Evolutionary conservation across 2,888 invertebrate species (phyloP), one percentile per base, ranked within the genome.

Genomic region (Euplagia quadripunctaria): DNA sequence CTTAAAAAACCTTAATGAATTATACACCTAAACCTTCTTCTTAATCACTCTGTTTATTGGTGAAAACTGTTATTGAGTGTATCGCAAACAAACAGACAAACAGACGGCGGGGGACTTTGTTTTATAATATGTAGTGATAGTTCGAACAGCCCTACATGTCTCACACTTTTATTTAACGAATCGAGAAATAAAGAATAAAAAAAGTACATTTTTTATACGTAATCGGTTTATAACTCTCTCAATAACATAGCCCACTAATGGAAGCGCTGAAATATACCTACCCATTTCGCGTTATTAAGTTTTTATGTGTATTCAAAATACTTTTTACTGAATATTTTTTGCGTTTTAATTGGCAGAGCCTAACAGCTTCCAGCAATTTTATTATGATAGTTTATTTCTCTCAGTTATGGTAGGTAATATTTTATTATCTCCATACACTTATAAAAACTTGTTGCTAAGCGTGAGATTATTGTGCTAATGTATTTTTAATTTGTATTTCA

Each of bases 311-410:
- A 41, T 68, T 51, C 42, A 68, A 41, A 52, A 52, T 68, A 52
- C 17, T 17, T 51, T 68, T 68, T 12, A 52, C 14, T 20, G 8
- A 42, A 43, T 61, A 46, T 46, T 69, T 43, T 69, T 58, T 58
- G 52, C 61, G 20, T 61, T 69, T 69, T 58, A 69, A 61, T 69
- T 69, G 46, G 46, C 68, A 16, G 16, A 42, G 31, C 51, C 51
- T 66, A 17, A 51, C 41, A 68, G n/a, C 42, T 9, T 43, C 46
- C 65, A 64, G 43, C 9, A 16, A 51, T 41, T 52, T 52, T 67
- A 52, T 31, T 41, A 51, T 51, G 51, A 51, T 66, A 66, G 14
- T 31, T n/a, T 67, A 67, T 41, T 67, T 17, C 52, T 41, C 51
- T 51, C 41, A 31, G 31, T 31, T 2, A 9, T 16, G 31, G 49